A percentile compares a stretch with the other conserved stretches of the same genome.
Evolutionary conservation across 2,113 vertebrate species (phyloP).

Genomic region (Perca flavescens): DNA sequence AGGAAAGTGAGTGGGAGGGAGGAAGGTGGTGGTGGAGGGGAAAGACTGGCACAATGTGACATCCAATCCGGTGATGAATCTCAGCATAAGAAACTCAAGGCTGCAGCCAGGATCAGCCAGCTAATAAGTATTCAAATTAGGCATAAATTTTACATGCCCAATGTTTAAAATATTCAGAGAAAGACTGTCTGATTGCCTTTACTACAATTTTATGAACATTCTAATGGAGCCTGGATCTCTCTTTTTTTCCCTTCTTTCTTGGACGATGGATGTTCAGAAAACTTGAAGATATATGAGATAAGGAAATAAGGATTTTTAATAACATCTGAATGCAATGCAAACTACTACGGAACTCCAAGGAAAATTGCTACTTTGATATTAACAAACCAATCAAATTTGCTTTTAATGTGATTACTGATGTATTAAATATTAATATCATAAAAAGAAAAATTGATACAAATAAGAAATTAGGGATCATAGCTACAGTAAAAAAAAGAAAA

Average conservation of each 20-base stretch:
- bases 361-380: constrained; percentile 67
- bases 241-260: constrained; percentile 55
- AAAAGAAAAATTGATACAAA: not conserved
- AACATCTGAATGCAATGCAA: constrained; percentile 69
- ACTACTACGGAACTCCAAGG: constrained; percentile 41
- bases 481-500: not conserved
- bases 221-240: constrained; percentile 84
- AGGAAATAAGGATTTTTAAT: constrained; percentile 75
- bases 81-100: constrained; percentile 93
- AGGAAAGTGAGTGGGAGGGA: constrained; percentile 54
- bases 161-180: constrained; percentile 99
- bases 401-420: constrained; percentile 24
- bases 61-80: constrained; percentile 90
- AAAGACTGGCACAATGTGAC: constrained; percentile 78
- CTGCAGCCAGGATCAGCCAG: constrained; percentile 93
- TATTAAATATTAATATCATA: constrained; percentile 28
- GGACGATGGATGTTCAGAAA: constrained; percentile 79
- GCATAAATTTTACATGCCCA: constrained; percentile 99
- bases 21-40: constrained; percentile 33
- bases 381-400: constrained; percentile 44
- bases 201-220: constrained; percentile 95
- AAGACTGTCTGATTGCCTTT: constrained; percentile 95
- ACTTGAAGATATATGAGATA: constrained; percentile 76
- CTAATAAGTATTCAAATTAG: constrained; percentile 99
- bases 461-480: not conserved